Evolutionary conservation across 2,113 vertebrate genomes (phyloP), one percentile per base, ranked within the genome.

Genomic region (Thunnus thynnus): DNA sequence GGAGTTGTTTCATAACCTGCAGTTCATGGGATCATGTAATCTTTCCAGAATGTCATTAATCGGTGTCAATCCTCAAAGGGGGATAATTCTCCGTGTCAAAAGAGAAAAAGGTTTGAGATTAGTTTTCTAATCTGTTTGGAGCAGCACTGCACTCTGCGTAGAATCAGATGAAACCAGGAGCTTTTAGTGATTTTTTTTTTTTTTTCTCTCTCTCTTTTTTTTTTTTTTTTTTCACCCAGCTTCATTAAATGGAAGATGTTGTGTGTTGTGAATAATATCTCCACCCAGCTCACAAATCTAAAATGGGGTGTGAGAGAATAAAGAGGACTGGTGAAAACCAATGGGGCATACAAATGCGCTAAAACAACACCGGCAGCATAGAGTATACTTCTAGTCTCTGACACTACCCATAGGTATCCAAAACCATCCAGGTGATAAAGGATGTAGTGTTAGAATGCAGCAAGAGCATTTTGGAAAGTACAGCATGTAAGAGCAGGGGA

Each of bases 361-460:
- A 80, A 86, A 86, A 76, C 68, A 84, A 69, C 72, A 83, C 22
- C 44, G 68, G 65, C 74, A 82, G 64, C 76, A 60, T 44, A 1
- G 30, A n/a, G 27, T 48, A 67, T 30, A 46, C 65, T n/a, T 57
- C 73, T 41, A 20, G 60, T 70, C 13, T 72, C 47, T 57, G 73
- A 85, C 47, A 71, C 83, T 68, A 68, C 83, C 63, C 52, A 61
- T 64, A 77, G 75, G 81, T 75, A 55, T 55, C 86, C 64, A 74
- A 77, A 80, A 76, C 74, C 32, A 48, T 78, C 75, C 65, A 22
- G 84, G 68, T 87, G 87, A 87, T 89, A 85, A 85, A 86, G 84
- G 67, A 80, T 91, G 87, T 79, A 55, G 86, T 82, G 84, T 88
- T 91, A 77, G 88, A 91, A 92, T 93, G 88, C 93, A 86, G 88